phyloP scores from a whole-genome alignment of 1,140 invertebrate species.

The Trichonephila clavata region DNA sequence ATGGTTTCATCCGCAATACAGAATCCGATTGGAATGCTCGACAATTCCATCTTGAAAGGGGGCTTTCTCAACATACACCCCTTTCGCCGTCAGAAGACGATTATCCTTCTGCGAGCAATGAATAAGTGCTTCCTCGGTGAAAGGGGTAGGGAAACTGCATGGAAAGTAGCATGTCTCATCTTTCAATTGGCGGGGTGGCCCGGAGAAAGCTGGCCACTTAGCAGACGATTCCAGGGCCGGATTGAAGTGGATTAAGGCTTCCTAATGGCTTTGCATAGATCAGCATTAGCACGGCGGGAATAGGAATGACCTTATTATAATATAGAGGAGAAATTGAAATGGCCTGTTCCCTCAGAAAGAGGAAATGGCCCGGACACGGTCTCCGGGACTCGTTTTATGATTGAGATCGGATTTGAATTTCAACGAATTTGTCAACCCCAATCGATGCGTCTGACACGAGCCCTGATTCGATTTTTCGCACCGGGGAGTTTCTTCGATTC shows the following conservation, averaged over 20 bases:
- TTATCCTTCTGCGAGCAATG: constrained; percentile 24
- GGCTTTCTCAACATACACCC: neutral
- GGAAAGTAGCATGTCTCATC: constrained; percentile 59
- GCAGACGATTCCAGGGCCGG: constrained; percentile 67
- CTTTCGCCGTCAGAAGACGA: neutral
- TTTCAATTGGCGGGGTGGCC: constrained; percentile 56
- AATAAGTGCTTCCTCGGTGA: constrained; percentile 67
- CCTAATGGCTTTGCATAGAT: constrained; percentile 75
- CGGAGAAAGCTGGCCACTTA: constrained; percentile 70
- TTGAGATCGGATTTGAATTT: constrained; percentile 37
- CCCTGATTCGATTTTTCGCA: neutral
- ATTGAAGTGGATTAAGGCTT: constrained; percentile 65
- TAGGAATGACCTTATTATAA: constrained; percentile 69
- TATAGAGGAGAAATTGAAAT: constrained; percentile 38
- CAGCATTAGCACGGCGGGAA: constrained; percentile 68
- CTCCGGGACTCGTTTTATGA: neutral
- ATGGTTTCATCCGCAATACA: neutral
- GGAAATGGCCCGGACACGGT: constrained; percentile 11
- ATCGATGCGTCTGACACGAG: constrained; percentile 13
- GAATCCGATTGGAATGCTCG: neutral
- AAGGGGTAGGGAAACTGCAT: neutral
- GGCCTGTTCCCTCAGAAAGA: constrained; percentile 5
- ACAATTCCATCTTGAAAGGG: neutral
- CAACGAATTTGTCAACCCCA: constrained; percentile 38
- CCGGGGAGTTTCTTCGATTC: too few relatives aligned